Evolutionary conservation across 2,113 vertebrate genomes (phyloP).

Genomic region (Anas platyrhynchos): DNA sequence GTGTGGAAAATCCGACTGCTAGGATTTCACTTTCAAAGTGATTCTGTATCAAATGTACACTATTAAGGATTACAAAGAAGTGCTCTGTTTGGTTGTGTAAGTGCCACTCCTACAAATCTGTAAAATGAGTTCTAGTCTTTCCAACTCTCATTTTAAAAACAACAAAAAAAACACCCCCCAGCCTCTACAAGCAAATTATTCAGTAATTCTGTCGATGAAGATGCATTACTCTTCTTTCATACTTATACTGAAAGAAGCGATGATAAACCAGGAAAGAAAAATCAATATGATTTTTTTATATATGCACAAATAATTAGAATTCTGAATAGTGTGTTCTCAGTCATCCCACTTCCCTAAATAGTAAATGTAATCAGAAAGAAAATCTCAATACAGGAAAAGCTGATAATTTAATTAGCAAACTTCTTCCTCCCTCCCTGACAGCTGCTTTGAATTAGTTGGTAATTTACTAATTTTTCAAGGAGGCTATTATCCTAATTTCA

Average conservation of each 20-base stretch:
- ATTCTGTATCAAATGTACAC: neutral
- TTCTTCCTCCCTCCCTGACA: accelerated
- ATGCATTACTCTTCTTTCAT: neutral
- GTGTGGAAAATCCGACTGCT: neutral
- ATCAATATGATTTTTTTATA: neutral
- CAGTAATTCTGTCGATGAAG: neutral
- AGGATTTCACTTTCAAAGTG: neutral
- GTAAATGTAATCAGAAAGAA: neutral
- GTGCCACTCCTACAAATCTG: neutral
- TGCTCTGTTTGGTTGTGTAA: neutral
- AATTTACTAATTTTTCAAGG: neutral
- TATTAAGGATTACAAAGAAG: neutral
- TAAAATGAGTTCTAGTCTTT: neutral
- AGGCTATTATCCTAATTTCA: neutral
- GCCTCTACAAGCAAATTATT: neutral
- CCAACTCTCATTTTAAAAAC: neutral
- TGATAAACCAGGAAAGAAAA: neutral
- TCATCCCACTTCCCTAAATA: neutral
- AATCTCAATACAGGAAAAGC: neutral
- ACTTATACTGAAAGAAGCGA: neutral
- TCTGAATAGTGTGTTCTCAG: neutral
- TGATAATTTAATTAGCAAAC: neutral
- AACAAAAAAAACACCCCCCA: neutral
- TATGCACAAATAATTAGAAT: neutral
- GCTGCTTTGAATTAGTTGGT: neutral